Evolutionary conservation across 2,797 vertebrate species (phyloP).

Genomic region (Alosa sapidissima): DNA sequence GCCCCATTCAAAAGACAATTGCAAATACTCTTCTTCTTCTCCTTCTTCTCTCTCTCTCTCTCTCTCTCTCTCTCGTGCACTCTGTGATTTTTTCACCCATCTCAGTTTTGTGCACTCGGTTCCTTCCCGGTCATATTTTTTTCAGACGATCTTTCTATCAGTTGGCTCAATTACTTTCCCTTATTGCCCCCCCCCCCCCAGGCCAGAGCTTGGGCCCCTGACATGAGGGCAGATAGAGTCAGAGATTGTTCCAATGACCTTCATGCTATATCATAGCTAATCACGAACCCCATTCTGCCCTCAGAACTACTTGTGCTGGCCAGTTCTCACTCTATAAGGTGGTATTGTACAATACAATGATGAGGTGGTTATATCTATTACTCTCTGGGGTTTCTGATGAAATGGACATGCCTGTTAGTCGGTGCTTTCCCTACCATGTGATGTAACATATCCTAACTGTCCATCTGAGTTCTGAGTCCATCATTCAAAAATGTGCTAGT

Average conservation of each 20-base stretch:
- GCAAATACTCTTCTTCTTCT: constrained; percentile 58
- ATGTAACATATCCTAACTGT: too few species aligned
- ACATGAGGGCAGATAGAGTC: neutral
- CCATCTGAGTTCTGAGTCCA: too few species aligned
- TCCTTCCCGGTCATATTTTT: too few species aligned
- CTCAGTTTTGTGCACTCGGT: neutral
- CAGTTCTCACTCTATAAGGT: neutral
- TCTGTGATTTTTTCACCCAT: neutral
- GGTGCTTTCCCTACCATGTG: too few species aligned
- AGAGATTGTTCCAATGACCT: neutral
- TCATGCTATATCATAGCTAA: neutral
- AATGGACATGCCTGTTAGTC: neutral
- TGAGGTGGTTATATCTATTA: neutral
- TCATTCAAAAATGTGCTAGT: too few species aligned
- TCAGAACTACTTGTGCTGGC: neutral
- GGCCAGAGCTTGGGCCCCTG: neutral
- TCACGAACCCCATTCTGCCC: neutral
- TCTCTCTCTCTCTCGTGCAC: neutral
- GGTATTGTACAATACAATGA: neutral
- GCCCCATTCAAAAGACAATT: constrained; percentile 60
- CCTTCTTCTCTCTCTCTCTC: constrained; percentile 32
- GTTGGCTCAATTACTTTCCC: neutral
- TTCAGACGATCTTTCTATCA: neutral
- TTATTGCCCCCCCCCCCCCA: neutral
- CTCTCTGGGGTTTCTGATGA: neutral